phyloP scores from a whole-genome alignment of 2,113 vertebrate species.

The Sisor rabdophorus region DNA sequence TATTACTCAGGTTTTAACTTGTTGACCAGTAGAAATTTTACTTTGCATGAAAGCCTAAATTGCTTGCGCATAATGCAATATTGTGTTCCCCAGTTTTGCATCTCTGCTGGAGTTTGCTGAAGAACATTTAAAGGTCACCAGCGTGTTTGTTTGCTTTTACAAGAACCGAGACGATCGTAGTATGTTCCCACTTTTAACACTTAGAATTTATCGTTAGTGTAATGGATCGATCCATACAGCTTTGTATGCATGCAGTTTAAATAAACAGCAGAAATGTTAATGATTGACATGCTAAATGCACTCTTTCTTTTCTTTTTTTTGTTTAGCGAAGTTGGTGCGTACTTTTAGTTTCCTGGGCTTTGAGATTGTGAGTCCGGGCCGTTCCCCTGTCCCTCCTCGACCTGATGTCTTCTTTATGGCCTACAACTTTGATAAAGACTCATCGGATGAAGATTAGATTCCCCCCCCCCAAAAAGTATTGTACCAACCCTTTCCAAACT shows the following conservation, averaged over 20 bases:
- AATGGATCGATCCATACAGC: too few relatives aligned
- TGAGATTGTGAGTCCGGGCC: slow-evolving; percentile 99
- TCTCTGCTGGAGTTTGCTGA: slow-evolving; percentile 75
- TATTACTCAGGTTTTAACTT: too few relatives aligned
- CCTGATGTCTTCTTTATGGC: slow-evolving; percentile 99
- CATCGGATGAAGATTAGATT: slow-evolving; percentile 86
- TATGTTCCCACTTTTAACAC: slow-evolving; percentile 47
- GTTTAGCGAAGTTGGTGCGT: slow-evolving; percentile 73
- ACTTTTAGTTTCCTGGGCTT: slow-evolving; percentile 99
- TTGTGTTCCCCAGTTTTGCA: slow-evolving; percentile 61
- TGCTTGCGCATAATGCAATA: not conserved
- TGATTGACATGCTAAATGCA: not conserved
- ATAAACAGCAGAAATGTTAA: not conserved
- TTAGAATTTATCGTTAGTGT: too few relatives aligned
- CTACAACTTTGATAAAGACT: slow-evolving; percentile 94
- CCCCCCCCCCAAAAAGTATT: slow-evolving; percentile 33
- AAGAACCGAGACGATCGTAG: slow-evolving; percentile 77
- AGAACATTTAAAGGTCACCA: slow-evolving; percentile 76
- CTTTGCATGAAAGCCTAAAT: not conserved
- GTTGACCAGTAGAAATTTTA: not conserved
- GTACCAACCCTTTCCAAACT: slow-evolving; percentile 26
- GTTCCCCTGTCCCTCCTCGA: slow-evolving; percentile 95
- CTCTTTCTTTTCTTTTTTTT: not conserved
- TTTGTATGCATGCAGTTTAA: not conserved
- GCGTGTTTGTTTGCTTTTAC: slow-evolving; percentile 77